Evolutionary conservation across 92 coral and sea anemone genomes (phyloP).

Genomic region (Meandrina meandrites): DNA sequence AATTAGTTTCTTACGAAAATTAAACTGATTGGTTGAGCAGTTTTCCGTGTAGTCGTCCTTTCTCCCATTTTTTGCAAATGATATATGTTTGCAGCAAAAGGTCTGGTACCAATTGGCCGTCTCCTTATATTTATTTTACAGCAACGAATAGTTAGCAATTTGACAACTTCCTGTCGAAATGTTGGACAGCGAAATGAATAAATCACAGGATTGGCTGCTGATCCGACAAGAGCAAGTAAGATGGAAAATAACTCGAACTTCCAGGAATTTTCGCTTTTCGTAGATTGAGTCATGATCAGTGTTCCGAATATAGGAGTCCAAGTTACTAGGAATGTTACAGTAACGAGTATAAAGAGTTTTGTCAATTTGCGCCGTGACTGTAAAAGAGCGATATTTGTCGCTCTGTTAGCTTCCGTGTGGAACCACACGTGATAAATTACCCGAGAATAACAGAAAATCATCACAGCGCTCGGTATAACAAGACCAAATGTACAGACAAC

Average conservation of each 20-base stretch:
- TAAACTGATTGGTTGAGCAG: neutral
- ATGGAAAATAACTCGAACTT: neutral
- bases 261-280: neutral
- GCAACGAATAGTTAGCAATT: neutral
- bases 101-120: too few relatives aligned
- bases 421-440: constrained; percentile 56
- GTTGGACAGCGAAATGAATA: constrained; percentile 24
- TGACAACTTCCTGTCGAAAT: constrained; percentile 21
- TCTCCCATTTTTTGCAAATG: neutral
- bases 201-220: constrained; percentile 39
- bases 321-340: constrained; percentile 39
- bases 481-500: constrained; percentile 22
- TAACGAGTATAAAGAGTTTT: constrained; percentile 40
- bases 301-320: constrained; percentile 53
- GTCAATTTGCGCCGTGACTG: constrained; percentile 61
- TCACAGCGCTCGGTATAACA: constrained; percentile 41
- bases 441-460: constrained; percentile 42
- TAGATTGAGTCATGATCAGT: neutral
- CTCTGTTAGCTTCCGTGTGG: constrained; percentile 4
- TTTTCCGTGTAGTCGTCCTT: neutral
- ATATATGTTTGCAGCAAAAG: neutral
- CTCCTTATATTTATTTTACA: constrained; percentile 9
- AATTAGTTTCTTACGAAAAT: neutral
- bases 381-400: constrained; percentile 45
- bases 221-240: constrained; percentile 28